phyloP scores from a whole-genome alignment of 2,888 invertebrate species.

The Thysanoteuthis rhombus region DNA sequence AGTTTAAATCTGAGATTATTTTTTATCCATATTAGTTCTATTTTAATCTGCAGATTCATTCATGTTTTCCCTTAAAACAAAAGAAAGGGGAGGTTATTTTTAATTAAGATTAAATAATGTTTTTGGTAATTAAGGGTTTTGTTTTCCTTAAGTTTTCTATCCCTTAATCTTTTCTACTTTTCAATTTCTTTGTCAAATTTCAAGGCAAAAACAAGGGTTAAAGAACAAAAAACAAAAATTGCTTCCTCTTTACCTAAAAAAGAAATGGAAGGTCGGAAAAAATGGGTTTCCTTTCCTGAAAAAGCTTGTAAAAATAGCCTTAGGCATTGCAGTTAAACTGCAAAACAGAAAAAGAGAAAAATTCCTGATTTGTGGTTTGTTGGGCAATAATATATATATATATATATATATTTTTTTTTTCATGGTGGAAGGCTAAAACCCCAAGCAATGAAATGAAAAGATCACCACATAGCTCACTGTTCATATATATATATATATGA shows the following conservation, averaged over 20 bases:
- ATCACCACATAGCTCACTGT: background rate
- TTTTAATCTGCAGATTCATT: background rate
- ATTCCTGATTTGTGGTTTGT: background rate
- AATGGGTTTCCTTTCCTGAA: too few relatives aligned
- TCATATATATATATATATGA: background rate
- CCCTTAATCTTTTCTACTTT: background rate
- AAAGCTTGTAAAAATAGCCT: background rate
- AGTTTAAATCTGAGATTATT: background rate
- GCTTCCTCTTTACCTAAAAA: background rate
- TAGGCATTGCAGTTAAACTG: background rate
- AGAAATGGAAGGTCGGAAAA: background rate
- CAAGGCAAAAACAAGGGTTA: background rate
- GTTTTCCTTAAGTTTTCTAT: background rate
- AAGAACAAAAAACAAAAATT: background rate
- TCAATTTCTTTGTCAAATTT: background rate
- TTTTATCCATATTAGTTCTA: background rate
- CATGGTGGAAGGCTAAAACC: background rate
- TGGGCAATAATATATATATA: too few relatives aligned
- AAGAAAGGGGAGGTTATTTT: background rate
- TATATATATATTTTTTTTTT: too few relatives aligned
- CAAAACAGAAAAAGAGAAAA: background rate
- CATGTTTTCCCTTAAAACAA: background rate
- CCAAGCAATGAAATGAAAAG: background rate
- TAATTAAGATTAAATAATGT: background rate
- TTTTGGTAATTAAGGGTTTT: background rate